Evolutionary conservation across 2,888 invertebrate genomes (phyloP).

Genomic region (Chrysolina americana): DNA sequence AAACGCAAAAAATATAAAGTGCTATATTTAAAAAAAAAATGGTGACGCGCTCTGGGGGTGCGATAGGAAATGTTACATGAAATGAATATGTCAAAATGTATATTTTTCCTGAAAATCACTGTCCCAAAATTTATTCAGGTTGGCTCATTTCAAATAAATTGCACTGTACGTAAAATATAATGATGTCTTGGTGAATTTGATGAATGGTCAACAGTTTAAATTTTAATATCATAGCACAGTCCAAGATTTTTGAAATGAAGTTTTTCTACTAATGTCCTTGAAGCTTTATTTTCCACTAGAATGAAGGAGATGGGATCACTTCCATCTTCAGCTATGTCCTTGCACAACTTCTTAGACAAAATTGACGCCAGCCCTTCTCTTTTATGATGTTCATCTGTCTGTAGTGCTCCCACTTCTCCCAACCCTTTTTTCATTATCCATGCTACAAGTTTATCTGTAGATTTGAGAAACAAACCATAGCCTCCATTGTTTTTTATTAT

Average conservation of each 20-base stretch:
- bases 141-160: too few relatives aligned
- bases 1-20: too few relatives aligned
- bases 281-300: not conserved
- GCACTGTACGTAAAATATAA: too few relatives aligned
- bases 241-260: not conserved
- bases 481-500: not conserved
- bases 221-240: constrained; percentile 3
- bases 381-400: not conserved
- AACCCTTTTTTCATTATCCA: not conserved
- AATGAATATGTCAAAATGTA: too few relatives aligned
- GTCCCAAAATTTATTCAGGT: too few relatives aligned
- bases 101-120: too few relatives aligned
- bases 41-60: too few relatives aligned
- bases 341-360: not conserved
- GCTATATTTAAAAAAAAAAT: too few relatives aligned
- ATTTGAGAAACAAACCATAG: not conserved
- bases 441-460: not conserved
- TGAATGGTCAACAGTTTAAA: too few relatives aligned
- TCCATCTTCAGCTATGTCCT: constrained; percentile 3
- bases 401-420: not conserved
- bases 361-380: not conserved
- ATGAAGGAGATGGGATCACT: not conserved
- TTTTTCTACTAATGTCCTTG: not conserved
- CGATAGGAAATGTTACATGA: too few relatives aligned
- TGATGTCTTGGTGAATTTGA: too few relatives aligned